Conservation (phyloP, 2,113 vertebrate species). For the Barbus barbus region DNA sequence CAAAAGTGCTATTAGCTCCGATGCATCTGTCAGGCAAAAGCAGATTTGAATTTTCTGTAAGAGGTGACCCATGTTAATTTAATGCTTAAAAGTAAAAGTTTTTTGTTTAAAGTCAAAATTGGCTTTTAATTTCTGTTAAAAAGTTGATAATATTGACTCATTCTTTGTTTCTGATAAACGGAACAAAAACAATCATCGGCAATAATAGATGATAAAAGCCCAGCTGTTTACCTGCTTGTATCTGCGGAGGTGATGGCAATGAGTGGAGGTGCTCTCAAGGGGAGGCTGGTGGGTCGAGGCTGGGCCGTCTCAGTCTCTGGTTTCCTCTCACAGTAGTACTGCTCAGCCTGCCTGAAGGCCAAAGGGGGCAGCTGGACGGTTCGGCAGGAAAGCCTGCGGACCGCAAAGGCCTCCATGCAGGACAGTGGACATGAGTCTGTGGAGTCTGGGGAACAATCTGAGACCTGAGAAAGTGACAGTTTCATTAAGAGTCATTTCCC, state of each 20-base stretch:
- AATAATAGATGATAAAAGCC: not conserved
- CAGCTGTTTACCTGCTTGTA: constrained; percentile 81
- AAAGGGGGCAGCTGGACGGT: constrained; percentile 89
- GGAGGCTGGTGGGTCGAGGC: constrained; percentile 84
- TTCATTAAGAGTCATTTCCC: not conserved
- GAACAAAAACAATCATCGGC: not conserved
- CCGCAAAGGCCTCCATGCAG: constrained; percentile 85
- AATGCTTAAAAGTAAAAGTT: not conserved
- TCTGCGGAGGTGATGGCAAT: constrained; percentile 94
- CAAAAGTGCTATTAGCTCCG: not conserved
- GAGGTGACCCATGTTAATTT: not conserved
- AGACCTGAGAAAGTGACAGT: constrained; percentile 73
- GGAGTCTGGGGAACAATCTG: constrained; percentile 76
- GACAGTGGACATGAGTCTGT: constrained; percentile 76
- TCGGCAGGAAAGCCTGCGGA: constrained; percentile 85
- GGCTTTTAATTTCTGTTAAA: not conserved
- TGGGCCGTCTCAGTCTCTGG: constrained; percentile 75
- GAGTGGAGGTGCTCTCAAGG: constrained; percentile 86
- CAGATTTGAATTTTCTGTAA: not conserved
- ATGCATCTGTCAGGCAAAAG: not conserved
- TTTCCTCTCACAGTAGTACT: constrained; percentile 84
- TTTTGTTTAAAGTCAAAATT: not conserved
- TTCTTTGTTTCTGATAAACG: not conserved
- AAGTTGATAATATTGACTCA: not conserved
- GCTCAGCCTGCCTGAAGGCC: constrained; percentile 90